Evolutionary conservation across 2,888 invertebrate genomes (phyloP), one percentile per base, ranked within the genome.

Genomic region (Amblyjoppa proteus): DNA sequence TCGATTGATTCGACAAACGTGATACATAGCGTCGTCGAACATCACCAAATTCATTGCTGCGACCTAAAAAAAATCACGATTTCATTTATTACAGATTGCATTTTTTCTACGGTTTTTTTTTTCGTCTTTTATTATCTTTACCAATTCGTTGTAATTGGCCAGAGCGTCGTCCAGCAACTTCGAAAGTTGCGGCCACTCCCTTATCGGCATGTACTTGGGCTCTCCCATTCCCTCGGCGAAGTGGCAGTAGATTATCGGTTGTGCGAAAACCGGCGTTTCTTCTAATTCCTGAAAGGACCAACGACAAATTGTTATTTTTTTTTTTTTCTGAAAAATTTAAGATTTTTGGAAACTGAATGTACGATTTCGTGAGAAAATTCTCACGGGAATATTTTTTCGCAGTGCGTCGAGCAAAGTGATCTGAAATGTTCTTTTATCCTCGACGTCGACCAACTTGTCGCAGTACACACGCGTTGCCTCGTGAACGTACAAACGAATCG

Each of bases 11-110:
- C 97, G 96, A 94, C 98, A 98, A 74, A 99, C 96, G 93, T 99
- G 98, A 87, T 96, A 96, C 97, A 99, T 98, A 16, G 99, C 99
- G 93, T 99, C 99, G 92, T 98, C 98, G 92, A 99, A 99, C 9
- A 99, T 96, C 2, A 99, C 99, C 83, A 99, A 95, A 94, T 98
- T 98, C 98, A 99, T 98, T 0, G 97, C 97, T 1, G 98, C 97
- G 81, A 96, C 95, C 93, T 94, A 77, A 51, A 45, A 81, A 31
- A 41, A 7, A 41, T 41, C 38, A 78, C 49, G 28, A 9, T 73
- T 68, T 56, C 38, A 53, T n/a, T 31, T 13, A 9, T 45, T 7
- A 58, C 38, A 41, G 20, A n/a, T 28, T 5, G 38, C 7, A 13
- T 53, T 41, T 41, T 41, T 38, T 16, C 3, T 1, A 41, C 31